phyloP scores from a whole-genome alignment of 1,140 invertebrate genomes.

The Panagrolaimus sp. region DNA sequence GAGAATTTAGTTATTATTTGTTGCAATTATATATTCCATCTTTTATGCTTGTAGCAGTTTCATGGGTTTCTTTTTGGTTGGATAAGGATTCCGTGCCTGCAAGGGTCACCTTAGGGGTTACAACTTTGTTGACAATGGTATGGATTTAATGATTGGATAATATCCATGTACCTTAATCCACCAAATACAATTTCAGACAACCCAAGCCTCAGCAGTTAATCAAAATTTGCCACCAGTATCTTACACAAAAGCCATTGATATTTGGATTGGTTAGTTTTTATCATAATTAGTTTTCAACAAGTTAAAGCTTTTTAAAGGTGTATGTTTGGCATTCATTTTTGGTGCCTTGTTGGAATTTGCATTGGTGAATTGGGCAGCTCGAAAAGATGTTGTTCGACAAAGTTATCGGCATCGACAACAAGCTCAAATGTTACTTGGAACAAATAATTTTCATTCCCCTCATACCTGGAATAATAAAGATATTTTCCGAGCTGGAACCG shows the following conservation, averaged over 20 bases:
- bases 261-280: too few species aligned
- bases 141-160: too few species aligned
- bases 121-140: constrained; percentile 45
- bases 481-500: constrained; percentile 11
- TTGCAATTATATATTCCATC: constrained; percentile 62
- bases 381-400: constrained; percentile 78
- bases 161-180: too few species aligned
- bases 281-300: too few species aligned
- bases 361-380: constrained; percentile 88
- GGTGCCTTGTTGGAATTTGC: constrained; percentile 89
- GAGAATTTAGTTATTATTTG: constrained; percentile 63
- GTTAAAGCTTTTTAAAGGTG: too few species aligned
- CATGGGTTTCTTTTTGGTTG: constrained; percentile 90
- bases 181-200: constrained; percentile 59
- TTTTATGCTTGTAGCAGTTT: constrained; percentile 76
- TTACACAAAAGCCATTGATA: constrained; percentile 73
- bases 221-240: constrained; percentile 78
- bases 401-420: constrained; percentile 20
- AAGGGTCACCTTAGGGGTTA: constrained; percentile 73
- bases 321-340: constrained; percentile 89
- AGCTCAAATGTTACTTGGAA: constrained; percentile 21
- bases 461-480: constrained; percentile 21
- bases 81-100: constrained; percentile 77
- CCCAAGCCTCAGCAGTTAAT: constrained; percentile 77
- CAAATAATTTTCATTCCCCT: constrained; percentile 18